Evolutionary conservation across 1,140 invertebrate species (phyloP), one percentile per base, ranked within the genome.

Genomic region (Drosophila ambigua): DNA sequence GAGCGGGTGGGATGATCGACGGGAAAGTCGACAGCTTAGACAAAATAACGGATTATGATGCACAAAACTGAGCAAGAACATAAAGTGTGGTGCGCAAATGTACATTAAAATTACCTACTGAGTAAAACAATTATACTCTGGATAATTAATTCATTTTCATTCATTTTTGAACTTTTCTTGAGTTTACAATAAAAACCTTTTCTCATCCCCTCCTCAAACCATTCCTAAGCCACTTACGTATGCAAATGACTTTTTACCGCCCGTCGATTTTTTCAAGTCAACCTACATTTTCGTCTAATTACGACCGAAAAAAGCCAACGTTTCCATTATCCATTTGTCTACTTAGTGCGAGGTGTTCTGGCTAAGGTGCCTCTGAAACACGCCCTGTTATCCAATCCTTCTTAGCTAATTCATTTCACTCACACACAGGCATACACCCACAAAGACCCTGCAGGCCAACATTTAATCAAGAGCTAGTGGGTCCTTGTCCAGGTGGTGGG

Each of bases 391-490:
- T 43, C 24, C 31, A n/a, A 57, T 69, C 20, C 9, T 39, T 49
- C 15, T 50, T 16, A 4, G 39, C 61, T 35, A 66, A 53, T 67
- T 49, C 20, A 52, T 52, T 65, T 65, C 16, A 43, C 9, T 48
- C 41, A 39, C 54, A 57, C 41, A 28, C 54, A 57, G 8, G 26
- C 16, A 43, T 39, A 54, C 31, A 39, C 23, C 31, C 2, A 49
- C 16, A 24, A 9, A 67, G 48, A 31, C 20, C 13, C 13, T 5
- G 11, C 0, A 51, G 46, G 46, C 28, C 54, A 64, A 51, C 71
- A 45, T 58, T 66, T 74, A 74, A 74, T 74, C 53, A 74, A 26
- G 44, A 50, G 64, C 45, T 69, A n/a, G 55, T 53, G 5, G 58
- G 52, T 65, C 60, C 71, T 62, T 65, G 45, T 53, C 41, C 71